Conservation (phyloP, 2,888 invertebrate species). For the Cheilosia grossa region DNA sequence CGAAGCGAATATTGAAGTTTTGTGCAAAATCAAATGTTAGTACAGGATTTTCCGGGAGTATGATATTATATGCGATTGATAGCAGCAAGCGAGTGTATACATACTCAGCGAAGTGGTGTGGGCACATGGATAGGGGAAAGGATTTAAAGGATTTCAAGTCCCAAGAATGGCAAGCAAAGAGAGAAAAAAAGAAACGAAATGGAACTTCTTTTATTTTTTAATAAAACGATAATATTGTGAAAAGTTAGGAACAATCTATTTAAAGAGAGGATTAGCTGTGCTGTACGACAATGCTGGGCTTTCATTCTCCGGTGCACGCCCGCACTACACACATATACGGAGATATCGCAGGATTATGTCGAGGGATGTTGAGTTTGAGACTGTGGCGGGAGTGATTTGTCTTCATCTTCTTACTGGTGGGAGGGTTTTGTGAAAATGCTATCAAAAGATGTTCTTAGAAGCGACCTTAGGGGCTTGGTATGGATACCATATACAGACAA, state of each 20-base stretch:
- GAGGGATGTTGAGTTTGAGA: conserved; percentile 14
- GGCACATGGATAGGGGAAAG: conserved; percentile 41
- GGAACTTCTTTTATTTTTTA: conserved; percentile 64
- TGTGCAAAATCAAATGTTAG: conserved; percentile 71
- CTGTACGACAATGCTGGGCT: conserved; percentile 68
- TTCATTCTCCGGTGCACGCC: conserved; percentile 36
- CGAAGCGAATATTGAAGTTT: conserved; percentile 64
- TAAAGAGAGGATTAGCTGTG: conserved; percentile 68
- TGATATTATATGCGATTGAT: conserved; percentile 56
- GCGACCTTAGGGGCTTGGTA: conserved; percentile 56
- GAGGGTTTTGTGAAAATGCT: conserved; percentile 37
- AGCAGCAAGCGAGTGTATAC: conserved; percentile 24
- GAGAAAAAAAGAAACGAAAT: conserved; percentile 4
- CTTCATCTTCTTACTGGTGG: conserved; percentile 24
- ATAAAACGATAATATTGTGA: conserved; percentile 74
- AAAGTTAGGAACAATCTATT: conserved; percentile 72
- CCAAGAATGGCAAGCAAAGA: not conserved
- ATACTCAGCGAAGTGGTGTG: not conserved
- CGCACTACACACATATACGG: not conserved
- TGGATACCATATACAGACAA: conserved; percentile 34
- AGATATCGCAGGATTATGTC: conserved; percentile 40
- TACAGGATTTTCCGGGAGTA: conserved; percentile 54
- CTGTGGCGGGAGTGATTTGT: conserved; percentile 27
- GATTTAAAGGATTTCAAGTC: conserved; percentile 66
- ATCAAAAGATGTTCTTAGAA: conserved; percentile 53